phyloP scores from a whole-genome alignment of 1,140 invertebrate species.

The Onthophagus taurus region DNA sequence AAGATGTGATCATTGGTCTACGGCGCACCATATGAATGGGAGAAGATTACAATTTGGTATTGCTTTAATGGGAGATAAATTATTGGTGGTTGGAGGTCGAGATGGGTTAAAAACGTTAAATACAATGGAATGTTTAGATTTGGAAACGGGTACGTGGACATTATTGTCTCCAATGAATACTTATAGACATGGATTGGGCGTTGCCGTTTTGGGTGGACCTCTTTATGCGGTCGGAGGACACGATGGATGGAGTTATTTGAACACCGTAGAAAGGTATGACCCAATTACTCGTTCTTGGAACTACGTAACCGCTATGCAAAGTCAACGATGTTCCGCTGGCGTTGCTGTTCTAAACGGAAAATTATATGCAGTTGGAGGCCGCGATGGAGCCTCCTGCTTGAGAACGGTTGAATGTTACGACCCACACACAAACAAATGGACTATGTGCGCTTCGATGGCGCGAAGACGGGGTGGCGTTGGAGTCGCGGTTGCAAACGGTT shows the following conservation, averaged over 20 bases:
- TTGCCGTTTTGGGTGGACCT: slow-evolving; percentile 76
- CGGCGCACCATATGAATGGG: slow-evolving; percentile 67
- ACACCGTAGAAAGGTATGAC: slow-evolving; percentile 90
- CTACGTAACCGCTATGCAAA: slow-evolving; percentile 78
- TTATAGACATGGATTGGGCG: slow-evolving; percentile 83
- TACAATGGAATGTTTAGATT: slow-evolving; percentile 76
- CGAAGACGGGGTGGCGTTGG: slow-evolving; percentile 82
- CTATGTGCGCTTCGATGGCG: slow-evolving; percentile 78
- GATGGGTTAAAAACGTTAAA: slow-evolving; percentile 91
- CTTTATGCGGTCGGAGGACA: slow-evolving; percentile 93
- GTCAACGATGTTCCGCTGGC: slow-evolving; percentile 78
- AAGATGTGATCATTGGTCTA: slow-evolving; percentile 72
- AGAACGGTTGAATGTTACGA: slow-evolving; percentile 89
- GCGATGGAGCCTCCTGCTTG: slow-evolving; percentile 85
- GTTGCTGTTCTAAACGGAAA: slow-evolving; percentile 78
- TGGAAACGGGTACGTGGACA: slow-evolving; percentile 69
- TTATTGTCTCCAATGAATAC: slow-evolving; percentile 80
- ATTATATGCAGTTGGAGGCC: slow-evolving; percentile 86
- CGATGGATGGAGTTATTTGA: slow-evolving; percentile 91
- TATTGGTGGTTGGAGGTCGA: slow-evolving; percentile 72
- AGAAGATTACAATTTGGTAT: slow-evolving; percentile 82
- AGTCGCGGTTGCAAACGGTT: slow-evolving; percentile 72
- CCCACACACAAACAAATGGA: slow-evolving; percentile 85
- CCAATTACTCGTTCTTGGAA: slow-evolving; percentile 76
- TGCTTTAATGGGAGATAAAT: slow-evolving; percentile 73